Base-by-base conservation (phyloP, 2,888 invertebrate genomes). In the Timema podura region DNA sequence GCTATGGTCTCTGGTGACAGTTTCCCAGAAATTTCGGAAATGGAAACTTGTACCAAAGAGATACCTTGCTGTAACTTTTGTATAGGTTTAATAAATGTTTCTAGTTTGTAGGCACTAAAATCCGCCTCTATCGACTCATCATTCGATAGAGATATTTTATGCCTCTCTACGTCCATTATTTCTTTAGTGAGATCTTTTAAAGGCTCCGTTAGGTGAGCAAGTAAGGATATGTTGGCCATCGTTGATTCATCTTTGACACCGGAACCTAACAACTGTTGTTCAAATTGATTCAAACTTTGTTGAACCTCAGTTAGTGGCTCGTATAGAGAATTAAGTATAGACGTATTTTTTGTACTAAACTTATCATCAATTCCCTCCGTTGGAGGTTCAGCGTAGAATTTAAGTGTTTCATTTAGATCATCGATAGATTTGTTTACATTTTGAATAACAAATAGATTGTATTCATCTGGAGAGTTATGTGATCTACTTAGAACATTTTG, bases 181-280 rank as follows among this genome's bases (percentile, higher is more conserved):
- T 81, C 81, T 77, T 80, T 81, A 70, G 82, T 80, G 15, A 82
- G 79, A 73, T 82, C 81, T 30, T 79, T 77, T 75, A 83, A 78
- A 16, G 79, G 80, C 73, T 82, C 78, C 13, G 82, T 78, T 54
- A 81, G 78, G 10, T 81, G 81, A 75, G 83, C 82, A 11, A 82
- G 80, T 57, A 64, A 48, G 46, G 11, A 45, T 44, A 70, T 65
- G 15, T 67, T 64, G 5, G 67, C 49, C 2, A 57, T 57, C 30
- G 61, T 61, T 30, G 57, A 48, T 15, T 45, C 13, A 45, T 65
- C 30, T 16, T 71, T 59, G 49, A 71, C 65, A 5, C 59, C 69
- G 15, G 69, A 48, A 45, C 69, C 73, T 46, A 68, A 54, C 15
- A 73, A 48, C n/a, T 64, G 48, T 16, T 71, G 71, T 59, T 73